Evolutionary conservation across 2,113 vertebrate species (phyloP).

Genomic region (Castor canadensis): DNA sequence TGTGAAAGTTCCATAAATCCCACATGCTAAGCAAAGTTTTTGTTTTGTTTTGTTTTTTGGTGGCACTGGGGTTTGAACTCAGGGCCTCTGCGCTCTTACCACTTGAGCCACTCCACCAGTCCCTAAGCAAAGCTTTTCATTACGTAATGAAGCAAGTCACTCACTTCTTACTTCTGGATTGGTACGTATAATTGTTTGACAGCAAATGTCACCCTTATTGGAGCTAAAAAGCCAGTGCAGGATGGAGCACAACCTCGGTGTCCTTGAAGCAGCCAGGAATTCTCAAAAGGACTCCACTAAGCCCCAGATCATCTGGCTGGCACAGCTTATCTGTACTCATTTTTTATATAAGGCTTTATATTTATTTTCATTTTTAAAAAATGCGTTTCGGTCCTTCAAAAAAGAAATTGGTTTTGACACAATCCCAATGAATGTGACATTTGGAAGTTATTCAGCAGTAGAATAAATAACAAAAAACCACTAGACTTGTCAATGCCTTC

Average conservation of each 20-base stretch:
- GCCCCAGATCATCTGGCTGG: neutral
- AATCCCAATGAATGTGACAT: neutral
- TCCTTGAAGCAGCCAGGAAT: neutral
- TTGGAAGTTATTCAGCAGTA: neutral
- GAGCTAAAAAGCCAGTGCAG: neutral
- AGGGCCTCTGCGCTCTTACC: no score
- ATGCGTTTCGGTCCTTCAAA: neutral
- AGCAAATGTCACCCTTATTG: neutral
- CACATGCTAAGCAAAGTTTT: neutral
- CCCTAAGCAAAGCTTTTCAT: no score
- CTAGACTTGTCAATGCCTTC: neutral
- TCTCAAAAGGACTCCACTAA: neutral
- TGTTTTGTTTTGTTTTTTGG: no score
- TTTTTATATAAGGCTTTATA: neutral
- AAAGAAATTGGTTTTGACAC: neutral
- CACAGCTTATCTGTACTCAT: neutral
- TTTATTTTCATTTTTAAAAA: neutral
- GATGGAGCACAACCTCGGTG: neutral
- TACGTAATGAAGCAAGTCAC: neutral
- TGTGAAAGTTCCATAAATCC: neutral
- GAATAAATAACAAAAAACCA: no score
- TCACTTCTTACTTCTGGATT: neutral
- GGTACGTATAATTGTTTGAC: neutral
- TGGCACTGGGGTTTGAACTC: no score
- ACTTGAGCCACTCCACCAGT: no score